Conservation (phyloP, 2,797 vertebrate species). For the Pipistrellus pygmaeus region DNA sequence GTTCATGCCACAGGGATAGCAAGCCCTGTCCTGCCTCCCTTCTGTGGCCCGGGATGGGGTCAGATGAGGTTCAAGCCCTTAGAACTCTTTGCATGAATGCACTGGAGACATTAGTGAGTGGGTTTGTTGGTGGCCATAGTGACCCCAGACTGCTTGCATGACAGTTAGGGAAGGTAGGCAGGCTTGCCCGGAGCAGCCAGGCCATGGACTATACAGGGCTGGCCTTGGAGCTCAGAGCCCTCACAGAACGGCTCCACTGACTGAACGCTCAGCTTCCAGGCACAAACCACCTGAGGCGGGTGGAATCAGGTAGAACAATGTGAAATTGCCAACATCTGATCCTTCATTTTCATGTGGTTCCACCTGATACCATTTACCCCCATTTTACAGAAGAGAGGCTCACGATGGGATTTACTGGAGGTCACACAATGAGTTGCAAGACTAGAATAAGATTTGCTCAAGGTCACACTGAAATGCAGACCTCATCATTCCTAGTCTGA, state of each 20-base stretch:
- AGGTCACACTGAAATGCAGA: not conserved
- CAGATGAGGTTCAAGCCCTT: conserved; percentile 39
- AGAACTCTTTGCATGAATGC: conserved; percentile 42
- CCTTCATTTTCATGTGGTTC: not conserved
- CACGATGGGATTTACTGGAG: not conserved
- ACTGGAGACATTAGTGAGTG: conserved; percentile 33
- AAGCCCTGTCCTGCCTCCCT: not conserved
- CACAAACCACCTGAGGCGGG: not conserved
- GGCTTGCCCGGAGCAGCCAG: conserved; percentile 21
- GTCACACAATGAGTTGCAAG: not conserved
- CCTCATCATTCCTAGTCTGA: not conserved
- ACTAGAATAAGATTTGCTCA: conserved; percentile 1
- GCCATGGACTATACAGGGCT: not conserved
- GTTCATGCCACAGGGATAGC: not conserved
- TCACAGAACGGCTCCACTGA: not conserved
- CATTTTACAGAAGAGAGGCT: conserved; percentile 45
- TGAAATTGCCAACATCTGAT: not conserved
- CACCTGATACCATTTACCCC: not conserved
- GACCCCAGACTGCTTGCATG: conserved; percentile 37
- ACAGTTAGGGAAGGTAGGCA: conserved; percentile 20
- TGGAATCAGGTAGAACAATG: not conserved
- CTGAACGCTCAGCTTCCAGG: not conserved
- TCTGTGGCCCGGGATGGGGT: not conserved
- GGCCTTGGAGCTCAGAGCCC: not conserved
- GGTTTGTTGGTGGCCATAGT: conserved; percentile 66